Evolutionary conservation across 2,797 vertebrate species (phyloP), one percentile per base, ranked within the genome.

Genomic region (Oreonectes daqikongensis): DNA sequence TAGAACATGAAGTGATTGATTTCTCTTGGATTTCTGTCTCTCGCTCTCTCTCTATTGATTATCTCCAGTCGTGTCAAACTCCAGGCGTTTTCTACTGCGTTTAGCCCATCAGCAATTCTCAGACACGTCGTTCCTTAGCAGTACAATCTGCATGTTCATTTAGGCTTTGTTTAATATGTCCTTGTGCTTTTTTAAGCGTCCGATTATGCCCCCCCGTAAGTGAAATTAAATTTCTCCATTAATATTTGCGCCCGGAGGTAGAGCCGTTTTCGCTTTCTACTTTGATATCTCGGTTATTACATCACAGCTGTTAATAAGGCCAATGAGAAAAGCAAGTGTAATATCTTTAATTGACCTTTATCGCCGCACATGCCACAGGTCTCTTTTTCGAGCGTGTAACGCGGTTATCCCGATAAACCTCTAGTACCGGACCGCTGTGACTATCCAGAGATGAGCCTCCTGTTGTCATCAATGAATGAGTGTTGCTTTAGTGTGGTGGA

Each of bases 401-500:
- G n/a, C n/a, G n/a, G n/a, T n/a, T n/a, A n/a, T n/a, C n/a, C n/a
- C n/a, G n/a, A n/a, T n/a, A n/a, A n/a, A n/a, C n/a, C n/a, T n/a
- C n/a, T n/a, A n/a, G n/a, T n/a, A n/a, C n/a, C 35, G 35, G 8
- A 35, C 35, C 35, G 10, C 35, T 42, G 40, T 42, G 40, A 42
- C 40, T 42, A 42, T 15, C 10, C 12, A 17, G n/a, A 32, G 30
- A 63, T 6, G n/a, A 52, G 79, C 63, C 55, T 63, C 78, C 83
- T 79, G 78, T 71, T 79, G 72, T 61, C 67, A 85, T 84, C 82
- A 86, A 86, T 86, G 79, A 81, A 88, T 75, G 90, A 93, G 92
- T 92, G 91, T 72, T 92, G 91, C 90, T 83, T 84, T 91, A 90
- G 90, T 90, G 91, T 93, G 92, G 92, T 93, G 91, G 92, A 79